phyloP scores from a whole-genome alignment of 2,113 vertebrate genomes.

The Oreotrochilus melanogaster region DNA sequence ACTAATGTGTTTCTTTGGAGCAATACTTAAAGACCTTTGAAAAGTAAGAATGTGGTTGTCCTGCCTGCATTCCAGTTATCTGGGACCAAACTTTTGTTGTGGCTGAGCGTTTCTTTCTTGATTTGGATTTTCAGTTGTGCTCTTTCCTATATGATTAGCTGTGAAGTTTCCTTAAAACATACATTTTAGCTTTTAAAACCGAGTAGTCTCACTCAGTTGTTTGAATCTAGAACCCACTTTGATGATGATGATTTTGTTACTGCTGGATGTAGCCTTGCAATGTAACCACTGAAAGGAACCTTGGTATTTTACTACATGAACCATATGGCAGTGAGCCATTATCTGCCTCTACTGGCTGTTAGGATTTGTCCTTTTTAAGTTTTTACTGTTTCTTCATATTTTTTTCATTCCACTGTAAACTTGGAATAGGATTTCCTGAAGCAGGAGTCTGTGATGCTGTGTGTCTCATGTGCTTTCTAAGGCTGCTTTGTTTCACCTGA shows the following conservation, averaged over 20 bases:
- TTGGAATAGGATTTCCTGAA: background rate
- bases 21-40: background rate
- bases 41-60: background rate
- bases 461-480: background rate
- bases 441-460: background rate
- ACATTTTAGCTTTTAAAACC: background rate
- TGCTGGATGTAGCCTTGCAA: background rate
- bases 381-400: background rate
- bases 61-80: background rate
- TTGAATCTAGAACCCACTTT: background rate
- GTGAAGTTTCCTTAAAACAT: background rate
- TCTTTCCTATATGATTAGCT: fast-evolving
- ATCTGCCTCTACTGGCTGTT: background rate
- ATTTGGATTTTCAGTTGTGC: background rate
- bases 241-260: background rate
- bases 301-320: background rate
- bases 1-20: background rate
- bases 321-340: background rate
- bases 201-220: background rate
- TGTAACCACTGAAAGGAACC: background rate
- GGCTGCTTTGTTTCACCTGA: background rate
- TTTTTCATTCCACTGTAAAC: background rate
- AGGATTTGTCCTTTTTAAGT: background rate
- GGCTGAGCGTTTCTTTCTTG: background rate
- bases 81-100: background rate